Evolutionary conservation across 2,113 vertebrate genomes (phyloP).

Genomic region (Mystacornis crossleyi): DNA sequence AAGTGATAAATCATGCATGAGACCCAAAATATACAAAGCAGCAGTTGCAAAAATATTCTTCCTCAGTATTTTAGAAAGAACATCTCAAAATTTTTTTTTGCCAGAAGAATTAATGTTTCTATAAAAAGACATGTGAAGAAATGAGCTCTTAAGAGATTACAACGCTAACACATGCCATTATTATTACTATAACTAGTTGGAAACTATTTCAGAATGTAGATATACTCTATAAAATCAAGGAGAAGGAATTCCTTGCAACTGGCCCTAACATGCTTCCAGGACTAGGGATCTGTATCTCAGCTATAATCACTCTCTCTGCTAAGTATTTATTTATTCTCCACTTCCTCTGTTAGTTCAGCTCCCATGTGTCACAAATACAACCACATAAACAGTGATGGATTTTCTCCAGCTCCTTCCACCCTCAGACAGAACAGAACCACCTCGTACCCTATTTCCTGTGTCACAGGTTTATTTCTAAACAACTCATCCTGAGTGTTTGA

Average conservation of each 20-base stretch:
- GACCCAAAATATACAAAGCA: constrained; percentile 67
- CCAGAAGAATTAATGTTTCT: constrained; percentile 63
- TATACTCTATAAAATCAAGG: neutral
- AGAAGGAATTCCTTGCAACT: constrained; percentile 15
- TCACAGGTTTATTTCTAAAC: neutral
- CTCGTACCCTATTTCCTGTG: neutral
- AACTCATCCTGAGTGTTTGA: neutral
- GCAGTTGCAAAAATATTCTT: constrained; percentile 57
- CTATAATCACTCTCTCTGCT: neutral
- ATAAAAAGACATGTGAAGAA: constrained; percentile 44
- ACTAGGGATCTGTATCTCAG: neutral
- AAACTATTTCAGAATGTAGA: constrained; percentile 16
- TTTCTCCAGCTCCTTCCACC: constrained; percentile 13
- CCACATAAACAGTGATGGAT: neutral
- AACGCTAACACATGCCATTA: constrained; percentile 16
- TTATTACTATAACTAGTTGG: constrained; percentile 41
- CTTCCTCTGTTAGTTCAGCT: neutral
- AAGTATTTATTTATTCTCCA: constrained; percentile 26
- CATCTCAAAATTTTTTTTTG: constrained; percentile 35
- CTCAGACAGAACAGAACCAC: neutral
- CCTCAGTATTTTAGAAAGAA: constrained; percentile 61
- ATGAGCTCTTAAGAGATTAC: constrained; percentile 33
- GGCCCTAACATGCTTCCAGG: neutral
- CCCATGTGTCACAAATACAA: neutral
- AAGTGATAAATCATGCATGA: constrained; percentile 75